Evolutionary conservation across 2,888 invertebrate genomes (phyloP).

Genomic region (Digitonthophagus gazella): DNA sequence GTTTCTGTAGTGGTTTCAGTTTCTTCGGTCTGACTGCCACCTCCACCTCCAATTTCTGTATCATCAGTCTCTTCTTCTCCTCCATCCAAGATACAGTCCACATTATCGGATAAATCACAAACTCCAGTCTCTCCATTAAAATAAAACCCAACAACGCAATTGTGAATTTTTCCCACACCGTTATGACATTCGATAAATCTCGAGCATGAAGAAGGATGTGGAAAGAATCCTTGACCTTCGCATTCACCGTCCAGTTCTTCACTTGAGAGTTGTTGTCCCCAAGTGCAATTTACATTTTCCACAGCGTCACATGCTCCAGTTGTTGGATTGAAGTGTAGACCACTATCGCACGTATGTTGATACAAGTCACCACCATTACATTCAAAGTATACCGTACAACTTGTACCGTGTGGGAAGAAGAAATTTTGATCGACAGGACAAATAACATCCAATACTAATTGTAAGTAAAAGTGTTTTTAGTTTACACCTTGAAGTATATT

Average conservation of each 20-base stretch:
- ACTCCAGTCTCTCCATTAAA: constrained; percentile 4
- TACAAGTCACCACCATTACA: neutral
- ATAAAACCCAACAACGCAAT: constrained; percentile 8
- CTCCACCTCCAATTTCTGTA: neutral
- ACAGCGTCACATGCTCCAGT: neutral
- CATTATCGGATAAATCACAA: constrained; percentile 17
- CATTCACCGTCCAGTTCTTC: too few relatives aligned
- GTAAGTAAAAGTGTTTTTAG: neutral
- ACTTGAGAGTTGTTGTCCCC: too few relatives aligned
- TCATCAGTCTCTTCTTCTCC: neutral
- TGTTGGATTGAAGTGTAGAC: neutral
- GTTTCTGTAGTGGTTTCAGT: neutral
- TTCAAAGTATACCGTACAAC: neutral
- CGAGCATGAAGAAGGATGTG: constrained; percentile 16
- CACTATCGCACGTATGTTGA: neutral
- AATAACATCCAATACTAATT: neutral
- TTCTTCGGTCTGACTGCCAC: neutral
- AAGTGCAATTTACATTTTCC: neutral
- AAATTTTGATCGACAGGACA: neutral
- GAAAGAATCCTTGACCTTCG: constrained; percentile 13
- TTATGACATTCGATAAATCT: constrained; percentile 16
- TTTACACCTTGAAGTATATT: too few relatives aligned
- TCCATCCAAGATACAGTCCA: neutral
- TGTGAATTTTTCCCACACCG: neutral
- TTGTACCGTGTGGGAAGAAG: neutral